phyloP scores from a whole-genome alignment of 1,140 invertebrate genomes.

The Drosophila paulistorum region DNA sequence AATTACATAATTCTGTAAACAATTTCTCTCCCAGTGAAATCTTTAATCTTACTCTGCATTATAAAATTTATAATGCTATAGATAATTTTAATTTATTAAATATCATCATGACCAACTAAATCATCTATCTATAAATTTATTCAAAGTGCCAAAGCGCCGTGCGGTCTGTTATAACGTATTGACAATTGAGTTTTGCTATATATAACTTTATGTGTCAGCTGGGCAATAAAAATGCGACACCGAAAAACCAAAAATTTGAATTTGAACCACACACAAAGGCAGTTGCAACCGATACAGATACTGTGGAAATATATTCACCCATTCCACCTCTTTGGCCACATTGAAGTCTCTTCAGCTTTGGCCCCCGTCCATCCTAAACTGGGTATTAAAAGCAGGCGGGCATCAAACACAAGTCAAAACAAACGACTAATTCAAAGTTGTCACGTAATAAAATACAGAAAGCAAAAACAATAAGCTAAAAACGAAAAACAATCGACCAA shows the following conservation, averaged over 20 bases:
- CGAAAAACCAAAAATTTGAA: conserved; percentile 5
- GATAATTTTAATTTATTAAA: too few relatives aligned
- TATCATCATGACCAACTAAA: too few relatives aligned
- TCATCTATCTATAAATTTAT: conserved; percentile 5
- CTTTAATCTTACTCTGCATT: too few relatives aligned
- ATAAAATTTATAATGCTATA: too few relatives aligned
- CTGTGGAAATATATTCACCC: neutral
- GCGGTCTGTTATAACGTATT: conserved; percentile 2
- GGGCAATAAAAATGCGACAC: conserved; percentile 57
- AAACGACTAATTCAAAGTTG: conserved; percentile 76
- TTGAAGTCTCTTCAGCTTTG: neutral
- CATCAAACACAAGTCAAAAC: conserved; percentile 53
- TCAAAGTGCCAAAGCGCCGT: neutral
- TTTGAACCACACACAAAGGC: too few relatives aligned
- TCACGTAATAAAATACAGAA: conserved; percentile 75
- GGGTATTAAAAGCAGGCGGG: conserved; percentile 12
- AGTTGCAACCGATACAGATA: neutral
- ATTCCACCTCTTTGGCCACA: neutral
- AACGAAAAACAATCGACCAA: conserved; percentile 56
- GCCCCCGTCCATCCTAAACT: neutral
- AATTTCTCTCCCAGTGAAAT: too few relatives aligned
- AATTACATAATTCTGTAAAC: too few relatives aligned
- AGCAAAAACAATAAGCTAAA: conserved; percentile 56
- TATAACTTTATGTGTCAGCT: conserved; percentile 55
- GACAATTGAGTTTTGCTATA: conserved; percentile 28